phyloP scores from a whole-genome alignment of 2,888 invertebrate species.

The Aphrophora alni region DNA sequence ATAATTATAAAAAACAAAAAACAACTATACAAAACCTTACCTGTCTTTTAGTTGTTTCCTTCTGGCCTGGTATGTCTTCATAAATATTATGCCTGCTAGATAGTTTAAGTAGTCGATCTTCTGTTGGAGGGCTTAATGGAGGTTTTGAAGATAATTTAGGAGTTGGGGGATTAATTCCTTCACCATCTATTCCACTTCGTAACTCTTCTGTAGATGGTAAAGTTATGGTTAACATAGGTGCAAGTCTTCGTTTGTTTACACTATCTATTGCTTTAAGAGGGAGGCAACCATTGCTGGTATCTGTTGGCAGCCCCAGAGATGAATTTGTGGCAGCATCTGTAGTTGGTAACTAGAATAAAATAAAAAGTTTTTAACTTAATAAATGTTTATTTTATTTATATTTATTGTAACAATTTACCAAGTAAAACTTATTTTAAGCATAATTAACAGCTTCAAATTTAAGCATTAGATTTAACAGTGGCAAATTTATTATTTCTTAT shows the following conservation, averaged over 20 bases:
- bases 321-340: neutral
- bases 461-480: too few relatives aligned
- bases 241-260: slow-evolving; percentile 52
- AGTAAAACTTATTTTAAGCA: too few relatives aligned
- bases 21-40: too few relatives aligned
- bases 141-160: slow-evolving; percentile 26
- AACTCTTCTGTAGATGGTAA: slow-evolving; percentile 68
- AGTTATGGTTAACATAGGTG: slow-evolving; percentile 63
- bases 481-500: too few relatives aligned
- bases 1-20: too few relatives aligned
- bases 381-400: too few relatives aligned
- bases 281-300: neutral
- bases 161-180: neutral
- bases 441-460: too few relatives aligned
- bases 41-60: slow-evolving; percentile 23
- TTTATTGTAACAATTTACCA: too few relatives aligned
- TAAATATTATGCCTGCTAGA: slow-evolving; percentile 6
- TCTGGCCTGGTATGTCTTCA: slow-evolving; percentile 20
- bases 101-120: slow-evolving; percentile 25
- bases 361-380: neutral
- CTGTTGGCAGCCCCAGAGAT: neutral
- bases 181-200: slow-evolving; percentile 20
- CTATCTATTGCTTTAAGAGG: neutral
- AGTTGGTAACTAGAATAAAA: neutral
- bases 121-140: slow-evolving; percentile 36